phyloP scores from a whole-genome alignment of 2,113 vertebrate species.

The Pituophis catenifer region DNA sequence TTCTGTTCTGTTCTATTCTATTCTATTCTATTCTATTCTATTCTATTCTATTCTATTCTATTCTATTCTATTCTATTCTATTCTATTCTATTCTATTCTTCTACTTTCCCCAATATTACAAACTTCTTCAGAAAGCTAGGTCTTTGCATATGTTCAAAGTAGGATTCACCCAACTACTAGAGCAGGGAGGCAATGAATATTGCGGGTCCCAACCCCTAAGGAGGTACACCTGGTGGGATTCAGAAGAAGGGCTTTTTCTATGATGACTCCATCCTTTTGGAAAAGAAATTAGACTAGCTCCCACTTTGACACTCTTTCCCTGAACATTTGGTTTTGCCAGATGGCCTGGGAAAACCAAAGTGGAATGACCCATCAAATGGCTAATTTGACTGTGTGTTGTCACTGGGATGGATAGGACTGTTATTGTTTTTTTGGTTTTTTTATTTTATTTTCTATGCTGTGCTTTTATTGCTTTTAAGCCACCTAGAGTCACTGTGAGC shows the following conservation, averaged over 20 bases:
- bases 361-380: not conserved
- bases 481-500: not conserved
- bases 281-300: not conserved
- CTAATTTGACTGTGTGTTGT: not conserved
- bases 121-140: not conserved
- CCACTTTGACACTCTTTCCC: not conserved
- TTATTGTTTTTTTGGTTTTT: not conserved
- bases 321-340: not conserved
- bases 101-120: not conserved
- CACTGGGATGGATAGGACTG: not conserved
- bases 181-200: not conserved
- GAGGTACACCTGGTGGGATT: not conserved
- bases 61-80: too few species aligned
- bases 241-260: not conserved
- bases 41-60: not conserved
- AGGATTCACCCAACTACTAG: not conserved
- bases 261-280: not conserved
- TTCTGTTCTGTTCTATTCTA: not conserved
- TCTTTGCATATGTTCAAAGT: not conserved
- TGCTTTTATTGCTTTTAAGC: not conserved
- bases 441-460: not conserved
- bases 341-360: not conserved
- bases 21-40: not conserved
- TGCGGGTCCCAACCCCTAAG: not conserved
- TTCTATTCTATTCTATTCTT: not conserved